phyloP scores from a whole-genome alignment of 2,797 vertebrate genomes.

The Parambassis ranga region DNA sequence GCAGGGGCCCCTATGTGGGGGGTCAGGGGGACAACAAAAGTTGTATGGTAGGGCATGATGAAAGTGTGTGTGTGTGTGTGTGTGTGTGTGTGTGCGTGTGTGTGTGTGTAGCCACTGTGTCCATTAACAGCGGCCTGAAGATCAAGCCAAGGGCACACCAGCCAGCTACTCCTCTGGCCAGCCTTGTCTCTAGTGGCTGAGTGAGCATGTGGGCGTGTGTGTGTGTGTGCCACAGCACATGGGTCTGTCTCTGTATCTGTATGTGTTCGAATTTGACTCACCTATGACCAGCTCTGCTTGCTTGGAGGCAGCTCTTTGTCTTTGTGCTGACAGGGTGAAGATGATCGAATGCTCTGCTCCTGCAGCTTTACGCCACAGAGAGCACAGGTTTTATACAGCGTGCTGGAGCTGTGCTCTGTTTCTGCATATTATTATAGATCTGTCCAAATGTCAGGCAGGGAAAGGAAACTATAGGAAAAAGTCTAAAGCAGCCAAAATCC shows the following conservation, averaged over 20 bases:
- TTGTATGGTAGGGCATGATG: conserved; percentile 20
- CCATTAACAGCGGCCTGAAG: conserved; percentile 64
- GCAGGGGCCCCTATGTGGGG: conserved; percentile 54
- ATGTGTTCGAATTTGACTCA: conserved; percentile 49
- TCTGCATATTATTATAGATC: neutral
- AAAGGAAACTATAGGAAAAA: neutral
- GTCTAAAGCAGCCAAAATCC: neutral
- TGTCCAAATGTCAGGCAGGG: neutral
- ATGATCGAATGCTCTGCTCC: conserved; percentile 63
- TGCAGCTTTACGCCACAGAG: conserved; percentile 56
- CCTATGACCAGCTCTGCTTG: conserved; percentile 66
- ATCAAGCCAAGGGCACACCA: conserved; percentile 76
- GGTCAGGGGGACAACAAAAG: conserved; percentile 54
- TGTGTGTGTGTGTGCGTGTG: conserved; percentile 12
- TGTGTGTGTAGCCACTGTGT: conserved; percentile 38
- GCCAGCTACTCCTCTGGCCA: conserved; percentile 31
- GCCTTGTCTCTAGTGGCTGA: conserved; percentile 24
- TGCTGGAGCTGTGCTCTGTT: conserved; percentile 11
- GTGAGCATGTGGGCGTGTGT: conserved; percentile 25
- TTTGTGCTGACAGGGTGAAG: conserved; percentile 75
- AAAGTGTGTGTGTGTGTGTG: conserved; percentile 24
- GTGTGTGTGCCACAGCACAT: neutral
- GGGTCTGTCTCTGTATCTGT: conserved; percentile 3
- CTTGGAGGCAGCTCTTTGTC: conserved; percentile 78
- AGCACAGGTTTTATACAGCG: conserved; percentile 13